A percentile compares a stretch with the other conserved stretches of the same genome.
These are phyloP conservation scores for Odontothrips loti DNA, from an alignment of 2,888 invertebrate genomes.

Conservation along the genomic window DNA sequence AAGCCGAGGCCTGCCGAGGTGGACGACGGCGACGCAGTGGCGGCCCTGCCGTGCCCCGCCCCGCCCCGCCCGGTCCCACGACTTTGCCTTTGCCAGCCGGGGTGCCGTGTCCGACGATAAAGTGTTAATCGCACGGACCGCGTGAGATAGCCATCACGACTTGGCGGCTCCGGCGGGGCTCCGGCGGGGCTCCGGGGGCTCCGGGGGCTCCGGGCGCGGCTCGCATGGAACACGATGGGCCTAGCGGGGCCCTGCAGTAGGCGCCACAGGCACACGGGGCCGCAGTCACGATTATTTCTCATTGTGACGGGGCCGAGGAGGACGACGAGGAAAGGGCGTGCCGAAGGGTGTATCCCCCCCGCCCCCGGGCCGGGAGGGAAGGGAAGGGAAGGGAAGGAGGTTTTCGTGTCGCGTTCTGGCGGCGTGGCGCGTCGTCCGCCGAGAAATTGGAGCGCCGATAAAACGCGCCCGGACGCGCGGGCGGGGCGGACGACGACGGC, in stretches of 20 bases:
- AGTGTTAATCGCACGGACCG: slow-evolving; percentile 8
- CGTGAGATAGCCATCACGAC: slow-evolving; percentile 17
- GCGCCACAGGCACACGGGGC: neutral
- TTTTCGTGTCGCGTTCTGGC: neutral
- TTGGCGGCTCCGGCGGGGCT: neutral
- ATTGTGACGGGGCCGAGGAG: slow-evolving; percentile 7
- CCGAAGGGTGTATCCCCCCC: too few relatives aligned
- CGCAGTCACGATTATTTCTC: slow-evolving; percentile 14
- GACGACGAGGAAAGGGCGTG: slow-evolving; percentile 11
- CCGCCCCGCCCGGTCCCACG: neutral
- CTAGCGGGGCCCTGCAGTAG: neutral
- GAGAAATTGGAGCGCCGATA: too few relatives aligned
- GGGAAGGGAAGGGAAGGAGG: neutral
- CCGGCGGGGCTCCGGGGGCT: neutral
- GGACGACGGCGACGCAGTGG: neutral
- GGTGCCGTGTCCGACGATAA: slow-evolving; percentile 2
- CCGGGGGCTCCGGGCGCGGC: too few relatives aligned
- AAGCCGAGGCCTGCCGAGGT: too few relatives aligned
- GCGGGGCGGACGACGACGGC: too few relatives aligned
- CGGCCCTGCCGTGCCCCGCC: neutral
- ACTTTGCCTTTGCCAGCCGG: neutral
- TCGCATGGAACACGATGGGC: neutral
- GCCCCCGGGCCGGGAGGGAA: neutral
- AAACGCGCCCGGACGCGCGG: too few relatives aligned
- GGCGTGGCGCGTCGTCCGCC: neutral